These are phyloP conservation scores for Glossosoma conforme DNA, from an alignment of 1,140 invertebrate species.

Conservation along the genomic window DNA sequence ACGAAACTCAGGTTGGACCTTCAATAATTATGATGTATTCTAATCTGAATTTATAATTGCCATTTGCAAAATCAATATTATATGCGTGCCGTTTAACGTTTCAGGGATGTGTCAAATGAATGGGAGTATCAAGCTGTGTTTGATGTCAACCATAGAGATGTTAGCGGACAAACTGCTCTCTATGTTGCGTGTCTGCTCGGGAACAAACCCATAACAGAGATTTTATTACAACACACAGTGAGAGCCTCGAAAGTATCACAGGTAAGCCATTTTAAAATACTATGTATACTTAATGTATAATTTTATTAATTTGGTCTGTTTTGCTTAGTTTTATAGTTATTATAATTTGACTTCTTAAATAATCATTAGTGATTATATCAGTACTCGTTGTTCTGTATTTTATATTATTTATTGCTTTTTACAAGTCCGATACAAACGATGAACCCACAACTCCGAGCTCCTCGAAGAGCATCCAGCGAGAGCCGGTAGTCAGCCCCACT, in stretches of 20 bases:
- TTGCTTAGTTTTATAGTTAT: neutral
- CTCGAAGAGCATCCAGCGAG: constrained; percentile 34
- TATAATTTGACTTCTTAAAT: neutral
- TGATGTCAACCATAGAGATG: constrained; percentile 86
- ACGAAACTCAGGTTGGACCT: constrained; percentile 55
- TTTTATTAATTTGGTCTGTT: neutral
- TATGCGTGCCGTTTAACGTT: too few species aligned
- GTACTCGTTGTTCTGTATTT: constrained; percentile 6
- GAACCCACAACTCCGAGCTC: constrained; percentile 37
- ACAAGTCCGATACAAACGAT: constrained; percentile 32
- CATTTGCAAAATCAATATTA: neutral
- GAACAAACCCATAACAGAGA: constrained; percentile 74
- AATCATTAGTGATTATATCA: neutral
- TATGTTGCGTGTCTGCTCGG: constrained; percentile 84
- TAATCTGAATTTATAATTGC: neutral
- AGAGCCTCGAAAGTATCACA: constrained; percentile 20
- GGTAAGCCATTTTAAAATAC: constrained; percentile 4
- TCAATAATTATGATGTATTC: constrained; percentile 4
- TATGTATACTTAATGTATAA: neutral
- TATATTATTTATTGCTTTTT: constrained; percentile 14
- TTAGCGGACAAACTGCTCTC: constrained; percentile 81
- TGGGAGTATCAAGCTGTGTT: constrained; percentile 85
- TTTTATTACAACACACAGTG: constrained; percentile 58
- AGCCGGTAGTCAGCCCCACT: constrained; percentile 54
- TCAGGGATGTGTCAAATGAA: constrained; percentile 63